These are phyloP conservation scores for Diadumene lineata DNA, from an alignment of 92 coral and sea anemone genomes.

Conservation along the genomic window DNA sequence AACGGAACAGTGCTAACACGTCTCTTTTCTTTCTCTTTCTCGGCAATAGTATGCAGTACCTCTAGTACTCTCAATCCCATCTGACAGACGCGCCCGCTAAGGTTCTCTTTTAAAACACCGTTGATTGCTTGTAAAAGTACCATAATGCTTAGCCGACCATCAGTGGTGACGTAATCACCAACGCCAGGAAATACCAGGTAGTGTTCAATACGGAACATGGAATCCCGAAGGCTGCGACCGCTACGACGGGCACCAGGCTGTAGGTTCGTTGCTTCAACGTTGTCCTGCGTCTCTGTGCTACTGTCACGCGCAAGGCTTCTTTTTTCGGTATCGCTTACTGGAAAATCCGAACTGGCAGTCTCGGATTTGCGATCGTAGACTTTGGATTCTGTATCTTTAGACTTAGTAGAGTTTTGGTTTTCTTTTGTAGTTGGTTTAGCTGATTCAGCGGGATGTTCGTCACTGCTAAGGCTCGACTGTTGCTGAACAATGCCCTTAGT, in stretches of 20 bases:
- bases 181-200: constrained; percentile 86
- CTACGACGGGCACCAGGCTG: constrained; percentile 40
- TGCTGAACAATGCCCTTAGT: constrained; percentile 6
- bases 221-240: constrained; percentile 50
- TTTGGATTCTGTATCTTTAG: constrained; percentile 3
- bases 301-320: constrained; percentile 32
- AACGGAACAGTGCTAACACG: constrained; percentile 61
- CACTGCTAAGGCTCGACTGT: constrained; percentile 41
- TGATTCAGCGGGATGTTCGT: constrained; percentile 12
- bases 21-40: constrained; percentile 51
- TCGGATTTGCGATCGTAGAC: constrained; percentile 23
- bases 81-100: constrained; percentile 80
- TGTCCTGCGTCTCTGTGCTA: constrained; percentile 37
- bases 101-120: constrained; percentile 74
- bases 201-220: constrained; percentile 61
- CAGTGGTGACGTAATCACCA: constrained; percentile 83
- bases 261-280: constrained; percentile 18
- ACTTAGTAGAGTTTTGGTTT: neutral
- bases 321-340: constrained; percentile 34
- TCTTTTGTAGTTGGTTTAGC: neutral
- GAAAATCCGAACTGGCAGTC: constrained; percentile 35
- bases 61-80: constrained; percentile 65
- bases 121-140: constrained; percentile 83
- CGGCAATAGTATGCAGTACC: constrained; percentile 56
- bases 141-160: constrained; percentile 82